Evolutionary conservation across 1,140 invertebrate species (phyloP), one percentile per base, ranked within the genome.

Genomic region (Matsumurasca onukii): DNA sequence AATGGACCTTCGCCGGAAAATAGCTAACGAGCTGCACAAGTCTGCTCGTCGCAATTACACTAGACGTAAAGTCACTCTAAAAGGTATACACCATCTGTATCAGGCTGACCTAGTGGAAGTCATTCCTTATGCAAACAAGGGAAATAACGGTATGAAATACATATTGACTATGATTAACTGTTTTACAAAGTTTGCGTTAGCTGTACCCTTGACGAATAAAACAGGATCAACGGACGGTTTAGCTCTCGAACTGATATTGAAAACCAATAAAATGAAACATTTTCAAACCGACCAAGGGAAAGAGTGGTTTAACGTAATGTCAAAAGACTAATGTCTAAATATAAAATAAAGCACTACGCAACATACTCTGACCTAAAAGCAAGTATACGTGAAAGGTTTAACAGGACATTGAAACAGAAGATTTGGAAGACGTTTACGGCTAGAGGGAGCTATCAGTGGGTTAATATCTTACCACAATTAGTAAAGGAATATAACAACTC

Each of bases 401-500:
- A 79, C 75, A 66, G 77, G 51, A 81, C 76, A 39, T 57, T 82
- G 31, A 81, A 80, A 75, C 62, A 57, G 3, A 69, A 59, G 59
- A 75, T 82, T 70, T 82, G 66, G 66, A 74, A 74, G 69, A 70
- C 74, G 66, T 80, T 82, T 70, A 79, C 75, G 59, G 62, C 73
- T 63, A 55, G 72, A 31, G 20, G n/a, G n/a, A n/a, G n/a, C n/a
- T n/a, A n/a, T n/a, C n/a, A n/a, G n/a, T n/a, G n/a, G n/a, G n/a
- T n/a, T 12, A 65, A 79, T n/a, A n/a, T 75, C 1, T 52, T 82
- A 64, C 51, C 49, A 12, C 29, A 75, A 39, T 31, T 82, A 2
- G 69, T 80, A 29, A 24, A 76, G 9, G 73, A 73, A 48, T 81
- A 82, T 70, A 82, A n/a, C n/a, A n/a, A n/a, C n/a, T n/a, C n/a